Evolutionary conservation across 2,888 invertebrate genomes (phyloP).

Genomic region (Ypsolopha sequella): DNA sequence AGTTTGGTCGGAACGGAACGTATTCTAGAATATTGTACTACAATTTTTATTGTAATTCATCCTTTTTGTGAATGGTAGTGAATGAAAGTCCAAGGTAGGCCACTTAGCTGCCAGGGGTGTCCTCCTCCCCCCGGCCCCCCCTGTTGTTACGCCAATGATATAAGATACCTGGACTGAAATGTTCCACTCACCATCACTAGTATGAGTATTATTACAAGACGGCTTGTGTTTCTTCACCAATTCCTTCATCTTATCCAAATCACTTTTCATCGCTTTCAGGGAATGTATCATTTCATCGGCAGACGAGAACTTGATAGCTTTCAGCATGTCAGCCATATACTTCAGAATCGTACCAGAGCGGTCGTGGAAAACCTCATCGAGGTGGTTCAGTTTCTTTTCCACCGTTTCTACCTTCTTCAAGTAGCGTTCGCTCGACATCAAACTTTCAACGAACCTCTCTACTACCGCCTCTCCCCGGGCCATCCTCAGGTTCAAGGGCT

Average conservation of each 20-base stretch:
- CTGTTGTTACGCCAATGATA: not conserved
- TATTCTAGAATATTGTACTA: no score
- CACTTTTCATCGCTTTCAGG: conserved; percentile 24
- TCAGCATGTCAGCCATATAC: conserved; percentile 33
- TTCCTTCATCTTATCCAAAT: conserved; percentile 29
- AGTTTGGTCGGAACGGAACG: no score
- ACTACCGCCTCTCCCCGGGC: conserved; percentile 18
- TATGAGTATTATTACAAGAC: not conserved
- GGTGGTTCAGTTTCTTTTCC: conserved; percentile 47
- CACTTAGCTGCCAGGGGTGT: no score
- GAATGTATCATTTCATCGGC: conserved; percentile 21
- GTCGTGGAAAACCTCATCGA: conserved; percentile 57
- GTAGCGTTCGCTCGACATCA: conserved; percentile 53
- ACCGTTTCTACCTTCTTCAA: conserved; percentile 59
- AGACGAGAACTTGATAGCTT: conserved; percentile 23
- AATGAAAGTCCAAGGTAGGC: no score
- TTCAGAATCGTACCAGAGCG: conserved; percentile 49
- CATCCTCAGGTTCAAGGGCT: no score
- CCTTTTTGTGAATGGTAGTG: no score
- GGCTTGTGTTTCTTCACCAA: conserved; percentile 18
- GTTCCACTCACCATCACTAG: not conserved
- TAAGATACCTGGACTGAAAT: conserved; percentile 13
- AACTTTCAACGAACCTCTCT: conserved; percentile 48
- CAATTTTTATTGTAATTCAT: no score
- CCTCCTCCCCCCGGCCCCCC: not conserved